Evolutionary conservation across 2,797 vertebrate species (phyloP).

Genomic region (Diceros bicornis): DNA sequence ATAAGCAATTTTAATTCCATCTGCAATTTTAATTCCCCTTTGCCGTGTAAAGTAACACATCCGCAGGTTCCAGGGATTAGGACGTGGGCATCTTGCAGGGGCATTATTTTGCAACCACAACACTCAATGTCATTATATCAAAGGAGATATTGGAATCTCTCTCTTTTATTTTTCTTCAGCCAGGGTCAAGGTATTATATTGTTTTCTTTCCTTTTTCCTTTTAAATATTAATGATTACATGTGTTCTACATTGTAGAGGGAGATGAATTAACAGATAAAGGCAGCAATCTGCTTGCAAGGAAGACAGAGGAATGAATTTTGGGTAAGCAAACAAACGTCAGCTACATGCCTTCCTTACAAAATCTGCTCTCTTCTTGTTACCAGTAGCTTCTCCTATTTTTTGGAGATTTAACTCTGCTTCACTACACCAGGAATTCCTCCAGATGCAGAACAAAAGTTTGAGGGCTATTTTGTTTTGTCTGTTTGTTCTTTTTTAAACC

Average conservation of each 20-base stretch:
- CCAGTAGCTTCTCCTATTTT: not conserved
- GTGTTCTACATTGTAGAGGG: not conserved
- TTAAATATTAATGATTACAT: not conserved
- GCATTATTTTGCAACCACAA: not conserved
- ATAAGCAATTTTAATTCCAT: not conserved
- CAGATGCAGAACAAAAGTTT: not conserved
- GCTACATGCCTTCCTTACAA: not conserved
- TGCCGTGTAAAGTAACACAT: accelerated
- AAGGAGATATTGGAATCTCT: not conserved
- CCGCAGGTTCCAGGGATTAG: not conserved
- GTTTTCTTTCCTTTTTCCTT: not conserved
- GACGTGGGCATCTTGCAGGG: not conserved
- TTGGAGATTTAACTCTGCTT: not conserved
- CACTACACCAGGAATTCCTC: not conserved
- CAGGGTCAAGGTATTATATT: not conserved
- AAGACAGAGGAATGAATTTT: not conserved
- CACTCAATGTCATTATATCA: not conserved
- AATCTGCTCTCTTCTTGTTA: not conserved
- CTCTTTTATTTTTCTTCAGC: not conserved
- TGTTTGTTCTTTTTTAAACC: not conserved
- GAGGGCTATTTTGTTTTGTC: not conserved
- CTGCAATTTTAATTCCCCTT: not conserved
- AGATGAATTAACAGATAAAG: not conserved
- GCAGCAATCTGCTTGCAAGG: not conserved
- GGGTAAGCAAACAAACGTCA: too few relatives aligned